Base-by-base conservation (phyloP, 2,797 vertebrate species). In the Parauchenoglanis punctatus region DNA sequence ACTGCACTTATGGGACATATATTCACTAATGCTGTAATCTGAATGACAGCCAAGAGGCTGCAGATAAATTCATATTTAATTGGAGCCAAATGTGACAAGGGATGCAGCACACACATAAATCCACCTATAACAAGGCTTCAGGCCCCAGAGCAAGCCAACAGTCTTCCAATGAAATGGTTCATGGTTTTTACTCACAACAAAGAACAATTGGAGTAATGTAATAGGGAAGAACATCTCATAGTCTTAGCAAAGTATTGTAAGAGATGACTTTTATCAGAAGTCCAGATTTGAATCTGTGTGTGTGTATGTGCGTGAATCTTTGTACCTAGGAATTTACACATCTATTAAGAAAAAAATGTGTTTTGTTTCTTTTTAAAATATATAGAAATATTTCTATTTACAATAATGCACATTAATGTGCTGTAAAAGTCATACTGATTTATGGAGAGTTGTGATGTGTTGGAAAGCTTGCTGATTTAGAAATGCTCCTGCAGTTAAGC, bases 401-500 rank as follows among this genome's bases (percentile, higher is more conserved):
- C 11, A 68, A 35, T 35, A 83, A 83, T 17, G 44, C 2, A 31
- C 58, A 94, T 93, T 92, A 92, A 92, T 92, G 89, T 91, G 91
- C 91, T 90, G 93, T 65, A 49, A 78, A 63, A 49, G 7, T 91
- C 91, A 93, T 94, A 93, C 93, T 95, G 94, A 93, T 94, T 94
- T 95, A 94, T 81, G 89, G 92, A 92, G 92, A 94, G 92, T 93
- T 84, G 91, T 20, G 89, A 92, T 95, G 94, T 93, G 90, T 93
- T 94, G 93, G 93, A 95, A 95, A 95, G 87, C 92, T 93, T 46
- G 91, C 93, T 94, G 94, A 95, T 95, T 95, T 94, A 92, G 89
- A 95, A 94, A 92, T 91, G 92, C 95, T 96, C 93, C 91, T 91
- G 90, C 91, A 94, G 93, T 92, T 96, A 96, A 96, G 93, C 94